Evolutionary conservation across 2,113 vertebrate species (phyloP), one percentile per base, ranked within the genome.

Genomic region (cattle (Bos taurus)): DNA sequence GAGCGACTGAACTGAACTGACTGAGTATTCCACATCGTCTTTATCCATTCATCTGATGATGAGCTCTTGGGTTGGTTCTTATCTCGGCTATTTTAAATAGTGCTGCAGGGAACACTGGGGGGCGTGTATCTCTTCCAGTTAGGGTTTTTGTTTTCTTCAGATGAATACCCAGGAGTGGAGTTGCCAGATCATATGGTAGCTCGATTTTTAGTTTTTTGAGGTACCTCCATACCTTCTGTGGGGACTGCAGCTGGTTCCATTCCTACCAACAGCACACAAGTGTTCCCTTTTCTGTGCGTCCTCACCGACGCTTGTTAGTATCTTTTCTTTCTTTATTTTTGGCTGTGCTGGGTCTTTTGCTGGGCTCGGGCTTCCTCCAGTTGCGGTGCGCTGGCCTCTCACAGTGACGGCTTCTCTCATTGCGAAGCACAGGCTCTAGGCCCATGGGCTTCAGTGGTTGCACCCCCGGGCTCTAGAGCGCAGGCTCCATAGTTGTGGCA

Each of bases 391-490:
- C 40, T 13, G 71, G 11, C 71, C 40, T 43, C 71, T 74, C 71
- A 74, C 14, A 25, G 71, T 13, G 71, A 23, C 25, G 71, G 71
- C 71, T 6, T 25, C 71, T 40, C 2, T 77, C 36, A 13, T 7
- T 30, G 60, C 2, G 1, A 14, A 62, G 11, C 59, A 62, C 28
- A 60, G 5, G 26, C 59, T 28, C 59, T 60, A 43, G 36, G 36
- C 71, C 19, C 36, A 25, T 1, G 3, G 67, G 36, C 67, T 74
- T 40, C 21, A 23, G 11, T 25, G 13, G 67, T 23, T 74, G 36
- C 1, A 1, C n/a, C 71, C 36, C 36, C 0, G 0, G 71, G 67
- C 36, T 74, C 67, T 6, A 0, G 71, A 74, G 36, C 21, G 0
- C 71, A 43, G 36, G 23, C 23, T 43, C 5, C 21, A 1, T 43